Conservation (phyloP, 2,888 invertebrate genomes). For the Herminia tarsipennalis region DNA sequence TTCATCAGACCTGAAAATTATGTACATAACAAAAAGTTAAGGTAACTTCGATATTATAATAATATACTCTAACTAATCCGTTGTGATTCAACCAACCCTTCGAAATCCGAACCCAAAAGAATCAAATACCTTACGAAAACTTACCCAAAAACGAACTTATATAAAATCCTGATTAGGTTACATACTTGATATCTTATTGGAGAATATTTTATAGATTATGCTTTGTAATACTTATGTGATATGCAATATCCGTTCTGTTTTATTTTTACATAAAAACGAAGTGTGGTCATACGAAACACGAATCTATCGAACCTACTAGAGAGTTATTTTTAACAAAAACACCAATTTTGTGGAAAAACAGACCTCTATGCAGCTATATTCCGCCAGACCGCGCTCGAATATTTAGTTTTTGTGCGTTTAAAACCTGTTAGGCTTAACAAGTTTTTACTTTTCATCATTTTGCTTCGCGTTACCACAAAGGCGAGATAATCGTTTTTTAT, state of each 20-base stretch:
- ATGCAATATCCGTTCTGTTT: not conserved
- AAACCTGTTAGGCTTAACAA: not conserved
- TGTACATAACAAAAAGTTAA: conserved; percentile 32
- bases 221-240: not conserved
- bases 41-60: conserved; percentile 39
- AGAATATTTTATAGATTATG: conserved; percentile 7
- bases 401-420: not conserved
- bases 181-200: too few species aligned
- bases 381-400: not conserved
- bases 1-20: conserved; percentile 43
- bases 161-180: conserved; percentile 26
- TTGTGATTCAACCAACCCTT: conserved; percentile 49
- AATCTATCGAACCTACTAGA: not conserved
- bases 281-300: not conserved
- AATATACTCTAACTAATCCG: conserved; percentile 41
- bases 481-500: too few species aligned
- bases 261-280: too few species aligned
- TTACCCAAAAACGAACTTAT: conserved; percentile 28
- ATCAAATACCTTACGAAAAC: conserved; percentile 28
- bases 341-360: not conserved
- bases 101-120: conserved; percentile 35
- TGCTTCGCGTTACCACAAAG: too few species aligned
- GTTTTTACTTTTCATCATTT: not conserved
- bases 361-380: not conserved
- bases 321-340: not conserved